Base-by-base conservation (phyloP, 2,113 vertebrate genomes). In the Cryptotis parvus region DNA sequence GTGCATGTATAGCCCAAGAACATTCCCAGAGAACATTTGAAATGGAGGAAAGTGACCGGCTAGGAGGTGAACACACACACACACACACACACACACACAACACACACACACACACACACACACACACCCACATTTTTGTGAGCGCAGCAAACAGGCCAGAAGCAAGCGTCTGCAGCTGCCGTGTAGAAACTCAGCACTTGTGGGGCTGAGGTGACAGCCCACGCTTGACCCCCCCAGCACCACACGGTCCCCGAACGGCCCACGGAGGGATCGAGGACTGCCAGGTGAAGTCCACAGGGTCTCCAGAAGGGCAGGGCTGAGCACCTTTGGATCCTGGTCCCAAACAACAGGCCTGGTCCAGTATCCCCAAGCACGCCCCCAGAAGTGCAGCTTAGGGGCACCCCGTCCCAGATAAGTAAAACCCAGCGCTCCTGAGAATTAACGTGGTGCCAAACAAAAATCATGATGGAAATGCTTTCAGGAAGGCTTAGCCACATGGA, bases 141-240 rank as follows among this genome's bases (percentile, higher is more conserved):
- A 68, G 6, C 41, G 29, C 33, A 55, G 41, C 66, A 66, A 88
- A 81, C 41, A 87, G 63, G 77, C 84, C 85, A 85, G 61, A 90
- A 90, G 31, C 55, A 58, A 58, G 6, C 6, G 55, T 58, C 20
- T 58, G 55, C 55, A 22, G 18, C 22, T 58, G 20, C 22, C 4
- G 22, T 58, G 18, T 22, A 58, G 16, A 58, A 24, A 22, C 8
- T 58, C 5, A 58, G 43, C 43, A 49, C 45, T 49, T 14, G 10
- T 49, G 45, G 45, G 45, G 10, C 45, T 49, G 45, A 49, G 45
- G 45, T 14, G 45, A 49, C 5, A 49, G 45, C 45, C 14, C 45
- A 2, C 10, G 9, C 14, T 49, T 49, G 45, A 49, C 14, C 45
- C 45, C 45, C 45, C 14, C 10, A 49, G 14, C 45, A 49, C 14